phyloP scores from a whole-genome alignment of 2,797 vertebrate species.

The Sphaeramia orbicularis region DNA sequence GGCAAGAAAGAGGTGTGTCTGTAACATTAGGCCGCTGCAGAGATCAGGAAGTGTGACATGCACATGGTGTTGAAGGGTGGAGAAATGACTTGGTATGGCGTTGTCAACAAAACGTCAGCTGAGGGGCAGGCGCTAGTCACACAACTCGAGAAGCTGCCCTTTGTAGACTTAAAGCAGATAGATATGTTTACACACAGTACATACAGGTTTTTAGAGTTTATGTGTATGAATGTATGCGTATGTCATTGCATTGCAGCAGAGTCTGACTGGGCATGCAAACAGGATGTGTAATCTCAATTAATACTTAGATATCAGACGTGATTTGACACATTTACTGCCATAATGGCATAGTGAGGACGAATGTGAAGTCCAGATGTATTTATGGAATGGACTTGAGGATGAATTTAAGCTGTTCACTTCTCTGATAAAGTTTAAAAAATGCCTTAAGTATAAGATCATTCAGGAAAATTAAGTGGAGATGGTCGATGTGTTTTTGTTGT shows the following conservation, averaged over 20 bases:
- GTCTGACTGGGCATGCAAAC: no score
- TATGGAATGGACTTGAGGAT: no score
- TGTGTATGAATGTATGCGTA: no score
- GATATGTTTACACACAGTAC: slow-evolving; percentile 19
- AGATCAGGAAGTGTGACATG: slow-evolving; percentile 62
- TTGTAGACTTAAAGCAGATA: slow-evolving; percentile 56
- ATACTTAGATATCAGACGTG: background rate
- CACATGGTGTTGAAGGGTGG: slow-evolving; percentile 76
- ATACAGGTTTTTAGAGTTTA: background rate
- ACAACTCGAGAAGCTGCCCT: slow-evolving; percentile 19
- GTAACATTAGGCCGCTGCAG: slow-evolving; percentile 53
- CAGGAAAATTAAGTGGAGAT: no score
- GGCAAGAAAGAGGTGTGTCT: slow-evolving; percentile 17
- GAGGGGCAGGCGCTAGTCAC: slow-evolving; percentile 16
- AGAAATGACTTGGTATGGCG: slow-evolving; percentile 65
- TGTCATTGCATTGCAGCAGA: no score
- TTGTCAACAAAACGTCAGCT: slow-evolving; percentile 79
- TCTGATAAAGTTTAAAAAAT: no score
- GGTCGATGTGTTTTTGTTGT: no score
- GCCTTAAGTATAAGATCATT: no score
- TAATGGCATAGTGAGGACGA: no score
- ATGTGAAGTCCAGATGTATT: no score
- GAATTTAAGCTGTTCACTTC: no score
- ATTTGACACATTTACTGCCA: background rate
- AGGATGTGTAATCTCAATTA: background rate